Evolutionary conservation across 2,797 vertebrate genomes (phyloP).

Genomic region (Micromesistius poutassou): DNA sequence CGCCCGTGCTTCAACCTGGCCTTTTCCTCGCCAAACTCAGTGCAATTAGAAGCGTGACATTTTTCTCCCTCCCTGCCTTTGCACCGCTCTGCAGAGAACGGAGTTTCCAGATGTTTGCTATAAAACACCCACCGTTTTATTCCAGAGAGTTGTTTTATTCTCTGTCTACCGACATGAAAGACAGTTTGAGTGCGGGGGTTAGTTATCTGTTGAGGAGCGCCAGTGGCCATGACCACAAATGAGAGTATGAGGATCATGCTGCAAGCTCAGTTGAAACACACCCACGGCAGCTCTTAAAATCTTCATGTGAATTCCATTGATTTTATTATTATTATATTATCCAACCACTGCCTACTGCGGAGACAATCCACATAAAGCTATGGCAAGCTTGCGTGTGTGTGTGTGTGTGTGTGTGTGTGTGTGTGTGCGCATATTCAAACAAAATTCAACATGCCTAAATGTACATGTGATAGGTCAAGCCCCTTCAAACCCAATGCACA

Average conservation of each 20-base stretch:
- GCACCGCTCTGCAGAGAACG: slow-evolving; percentile 30
- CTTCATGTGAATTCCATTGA: slow-evolving; percentile 50
- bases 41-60: slow-evolving; percentile 47
- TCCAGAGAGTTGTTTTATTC: slow-evolving; percentile 35
- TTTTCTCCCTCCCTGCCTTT: slow-evolving; percentile 29
- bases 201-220: neutral
- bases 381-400: slow-evolving; percentile 13
- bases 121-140: slow-evolving; percentile 44
- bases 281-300: slow-evolving; percentile 51
- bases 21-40: slow-evolving; percentile 28
- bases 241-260: slow-evolving; percentile 38
- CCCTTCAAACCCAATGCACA: neutral
- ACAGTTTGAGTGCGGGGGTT: slow-evolving; percentile 39
- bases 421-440: neutral
- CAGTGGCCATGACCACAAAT: slow-evolving; percentile 54
- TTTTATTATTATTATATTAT: slow-evolving; percentile 30
- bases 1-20: slow-evolving; percentile 24
- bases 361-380: neutral
- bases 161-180: slow-evolving; percentile 51
- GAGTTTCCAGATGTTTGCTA: slow-evolving; percentile 70
- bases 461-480: neutral
- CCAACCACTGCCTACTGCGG: slow-evolving; percentile 27
- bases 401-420: slow-evolving; percentile 10
- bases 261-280: slow-evolving; percentile 46
- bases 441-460: neutral